Evolutionary conservation across 2,797 vertebrate genomes (phyloP).

Genomic region (Chelmon rostratus): DNA sequence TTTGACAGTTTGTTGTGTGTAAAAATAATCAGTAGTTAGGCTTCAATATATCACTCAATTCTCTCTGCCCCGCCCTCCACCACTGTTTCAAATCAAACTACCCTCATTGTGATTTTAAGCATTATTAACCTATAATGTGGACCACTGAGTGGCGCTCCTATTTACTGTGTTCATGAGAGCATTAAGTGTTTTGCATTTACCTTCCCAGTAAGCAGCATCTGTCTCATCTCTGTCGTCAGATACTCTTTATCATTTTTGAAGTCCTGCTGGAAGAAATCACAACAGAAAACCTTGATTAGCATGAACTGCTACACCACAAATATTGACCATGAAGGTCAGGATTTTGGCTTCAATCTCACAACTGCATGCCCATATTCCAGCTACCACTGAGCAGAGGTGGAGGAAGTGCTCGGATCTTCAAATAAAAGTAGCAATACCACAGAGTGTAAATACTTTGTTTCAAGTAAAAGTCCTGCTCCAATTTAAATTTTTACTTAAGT

Average conservation of each 20-base stretch:
- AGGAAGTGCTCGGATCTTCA: too few species aligned
- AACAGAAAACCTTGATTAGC: conserved; percentile 4
- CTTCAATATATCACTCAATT: background rate
- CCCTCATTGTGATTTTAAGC: too few species aligned
- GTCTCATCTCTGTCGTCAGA: conserved; percentile 92
- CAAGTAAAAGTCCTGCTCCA: too few species aligned
- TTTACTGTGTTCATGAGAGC: background rate
- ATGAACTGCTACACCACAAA: background rate
- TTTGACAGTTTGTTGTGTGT: background rate
- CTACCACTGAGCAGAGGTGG: background rate
- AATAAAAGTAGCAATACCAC: too few species aligned
- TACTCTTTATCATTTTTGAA: conserved; percentile 97
- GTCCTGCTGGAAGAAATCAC: conserved; percentile 84
- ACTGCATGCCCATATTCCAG: background rate
- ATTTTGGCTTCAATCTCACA: background rate
- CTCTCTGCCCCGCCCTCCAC: background rate
- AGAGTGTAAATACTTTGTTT: too few species aligned
- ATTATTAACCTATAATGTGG: background rate
- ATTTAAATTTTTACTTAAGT: too few species aligned
- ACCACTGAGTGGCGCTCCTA: background rate
- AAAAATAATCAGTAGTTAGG: background rate
- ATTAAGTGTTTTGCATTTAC: conserved; percentile 75
- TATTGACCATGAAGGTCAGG: background rate
- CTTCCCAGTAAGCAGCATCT: conserved; percentile 96
- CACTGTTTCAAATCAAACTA: background rate